phyloP scores from a whole-genome alignment of 1,140 invertebrate species.

The Matsumurasca onukii region DNA sequence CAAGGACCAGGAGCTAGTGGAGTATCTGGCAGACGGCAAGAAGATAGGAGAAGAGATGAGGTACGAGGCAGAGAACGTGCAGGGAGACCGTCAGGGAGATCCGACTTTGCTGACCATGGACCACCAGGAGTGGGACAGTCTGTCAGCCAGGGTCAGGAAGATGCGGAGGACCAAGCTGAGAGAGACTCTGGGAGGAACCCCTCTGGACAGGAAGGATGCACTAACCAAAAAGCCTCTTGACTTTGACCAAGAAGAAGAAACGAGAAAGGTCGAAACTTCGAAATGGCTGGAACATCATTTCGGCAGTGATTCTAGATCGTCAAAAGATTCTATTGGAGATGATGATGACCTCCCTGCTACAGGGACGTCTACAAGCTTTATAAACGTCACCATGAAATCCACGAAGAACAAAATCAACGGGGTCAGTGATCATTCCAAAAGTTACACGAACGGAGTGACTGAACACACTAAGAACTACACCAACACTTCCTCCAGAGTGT shows the following conservation, averaged over 20 bases:
- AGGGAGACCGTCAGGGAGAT: constrained; percentile 62
- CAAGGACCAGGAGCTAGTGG: constrained; percentile 70
- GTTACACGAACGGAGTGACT: too few species aligned
- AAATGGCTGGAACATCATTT: constrained; percentile 90
- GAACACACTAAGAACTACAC: constrained; percentile 43
- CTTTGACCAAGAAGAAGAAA: constrained; percentile 84
- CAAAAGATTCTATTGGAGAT: constrained; percentile 62
- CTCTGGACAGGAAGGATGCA: constrained; percentile 69
- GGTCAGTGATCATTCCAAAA: background rate
- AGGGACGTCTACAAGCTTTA: constrained; percentile 53
- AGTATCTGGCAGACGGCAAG: constrained; percentile 72
- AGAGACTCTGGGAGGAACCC: background rate
- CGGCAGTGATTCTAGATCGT: constrained; percentile 79
- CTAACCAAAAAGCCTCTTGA: constrained; percentile 76
- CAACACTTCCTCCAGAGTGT: constrained; percentile 42
- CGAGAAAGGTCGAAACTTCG: constrained; percentile 82
- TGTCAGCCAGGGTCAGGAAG: constrained; percentile 69
- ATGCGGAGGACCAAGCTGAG: constrained; percentile 52
- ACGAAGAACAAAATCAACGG: constrained; percentile 44
- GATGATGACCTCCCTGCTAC: constrained; percentile 40
- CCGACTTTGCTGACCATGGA: constrained; percentile 58
- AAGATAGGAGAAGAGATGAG: constrained; percentile 72
- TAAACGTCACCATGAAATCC: constrained; percentile 77
- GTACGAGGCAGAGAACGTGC: constrained; percentile 74
- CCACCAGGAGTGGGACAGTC: constrained; percentile 68